A percentile compares a stretch with the other conserved stretches of the same genome.
Conservation (phyloP, 92 coral and sea anemone species). For the Umimayanthus chanpuru region DNA sequence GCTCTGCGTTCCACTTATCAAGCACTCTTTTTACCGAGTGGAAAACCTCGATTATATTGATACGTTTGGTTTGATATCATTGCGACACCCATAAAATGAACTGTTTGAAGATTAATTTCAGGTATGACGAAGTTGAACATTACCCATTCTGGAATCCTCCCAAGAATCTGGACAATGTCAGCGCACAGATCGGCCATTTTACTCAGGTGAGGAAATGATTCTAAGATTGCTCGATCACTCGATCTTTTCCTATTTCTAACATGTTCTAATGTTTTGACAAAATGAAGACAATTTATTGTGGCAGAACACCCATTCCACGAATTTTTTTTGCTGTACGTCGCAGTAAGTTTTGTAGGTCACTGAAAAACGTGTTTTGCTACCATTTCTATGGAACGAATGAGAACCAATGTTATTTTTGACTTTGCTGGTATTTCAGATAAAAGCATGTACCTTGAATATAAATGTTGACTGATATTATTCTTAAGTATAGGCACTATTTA, state of each 20-base stretch:
- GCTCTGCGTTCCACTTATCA: no score
- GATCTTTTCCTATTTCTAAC: no score
- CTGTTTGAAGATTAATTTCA: not conserved
- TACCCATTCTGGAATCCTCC: slow-evolving; percentile 43
- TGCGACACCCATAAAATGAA: not conserved
- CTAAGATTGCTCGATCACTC: not conserved
- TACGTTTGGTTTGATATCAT: not conserved
- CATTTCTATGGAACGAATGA: not conserved
- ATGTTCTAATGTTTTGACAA: no score
- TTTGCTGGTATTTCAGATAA: no score
- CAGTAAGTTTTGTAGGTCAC: not conserved
- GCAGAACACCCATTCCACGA: no score
- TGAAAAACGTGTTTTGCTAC: not conserved
- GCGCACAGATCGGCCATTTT: slow-evolving; percentile 35
- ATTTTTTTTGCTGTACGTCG: not conserved
- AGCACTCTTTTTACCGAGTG: no score
- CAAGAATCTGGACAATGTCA: slow-evolving; percentile 18
- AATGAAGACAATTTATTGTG: no score
- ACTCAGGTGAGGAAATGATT: slow-evolving; percentile 19
- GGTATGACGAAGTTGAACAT: slow-evolving; percentile 36
- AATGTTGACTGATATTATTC: no score
- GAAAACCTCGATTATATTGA: no score
- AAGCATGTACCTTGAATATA: no score
- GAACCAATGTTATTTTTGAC: no score
- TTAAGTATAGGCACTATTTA: no score